Conservation (phyloP, 2,888 invertebrate genomes). For the Mactromeris polynyma region DNA sequence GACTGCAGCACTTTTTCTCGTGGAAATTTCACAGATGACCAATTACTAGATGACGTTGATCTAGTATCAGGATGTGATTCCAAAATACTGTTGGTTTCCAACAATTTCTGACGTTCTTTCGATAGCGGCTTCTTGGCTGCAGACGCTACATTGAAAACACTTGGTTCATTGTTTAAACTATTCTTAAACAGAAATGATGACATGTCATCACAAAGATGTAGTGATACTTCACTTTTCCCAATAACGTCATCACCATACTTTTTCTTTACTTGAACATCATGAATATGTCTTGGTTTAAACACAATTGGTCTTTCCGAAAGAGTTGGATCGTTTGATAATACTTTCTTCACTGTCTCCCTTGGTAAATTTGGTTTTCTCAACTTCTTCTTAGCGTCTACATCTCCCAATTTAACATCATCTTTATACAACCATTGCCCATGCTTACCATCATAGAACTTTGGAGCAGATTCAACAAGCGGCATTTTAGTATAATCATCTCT, state of each 20-base stretch:
- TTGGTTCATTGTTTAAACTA: slow-evolving; percentile 68
- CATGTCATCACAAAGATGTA: slow-evolving; percentile 82
- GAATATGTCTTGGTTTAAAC: slow-evolving; percentile 84
- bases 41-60: slow-evolving; percentile 66
- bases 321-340: slow-evolving; percentile 74
- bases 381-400: slow-evolving; percentile 66
- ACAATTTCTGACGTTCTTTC: slow-evolving; percentile 19
- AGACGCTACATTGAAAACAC: slow-evolving; percentile 57
- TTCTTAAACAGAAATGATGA: slow-evolving; percentile 79
- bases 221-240: slow-evolving; percentile 78
- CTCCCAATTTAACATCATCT: slow-evolving; percentile 63
- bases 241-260: slow-evolving; percentile 78
- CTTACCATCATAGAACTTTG: slow-evolving; percentile 81
- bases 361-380: slow-evolving; percentile 80
- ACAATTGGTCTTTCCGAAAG: slow-evolving; percentile 80
- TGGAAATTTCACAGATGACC: slow-evolving; percentile 73
- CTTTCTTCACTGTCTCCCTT: slow-evolving; percentile 76
- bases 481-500: slow-evolving; percentile 85
- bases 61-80: slow-evolving; percentile 58
- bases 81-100: slow-evolving; percentile 48
- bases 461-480: slow-evolving; percentile 77
- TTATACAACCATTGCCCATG: slow-evolving; percentile 69
- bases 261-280: slow-evolving; percentile 83
- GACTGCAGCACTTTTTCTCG: slow-evolving; percentile 75
- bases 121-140: slow-evolving; percentile 41